These are phyloP conservation scores for Drosophila orena DNA, from an alignment of 1,140 invertebrate genomes.

Conservation along the genomic window DNA sequence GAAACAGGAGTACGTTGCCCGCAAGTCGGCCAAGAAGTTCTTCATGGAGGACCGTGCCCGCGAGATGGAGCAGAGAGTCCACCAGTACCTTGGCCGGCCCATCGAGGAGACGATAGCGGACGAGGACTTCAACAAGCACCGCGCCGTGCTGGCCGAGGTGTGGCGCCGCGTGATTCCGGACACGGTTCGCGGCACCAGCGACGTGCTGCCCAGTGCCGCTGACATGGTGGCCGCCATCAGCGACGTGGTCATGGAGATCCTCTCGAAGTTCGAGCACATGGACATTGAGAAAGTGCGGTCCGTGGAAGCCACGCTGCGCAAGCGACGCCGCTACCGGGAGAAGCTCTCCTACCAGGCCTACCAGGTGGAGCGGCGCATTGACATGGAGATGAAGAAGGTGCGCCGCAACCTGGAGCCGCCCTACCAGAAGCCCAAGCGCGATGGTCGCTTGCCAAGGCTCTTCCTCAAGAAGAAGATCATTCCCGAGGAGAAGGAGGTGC, in stretches of 20 bases:
- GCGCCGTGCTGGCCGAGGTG: slow-evolving; percentile 65
- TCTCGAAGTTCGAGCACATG: slow-evolving; percentile 68
- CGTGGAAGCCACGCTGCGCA: slow-evolving; percentile 55
- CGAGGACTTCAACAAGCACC: slow-evolving; percentile 55
- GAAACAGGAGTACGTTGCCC: slow-evolving; percentile 72
- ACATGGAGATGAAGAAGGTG: slow-evolving; percentile 76
- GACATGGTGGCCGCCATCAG: slow-evolving; percentile 79
- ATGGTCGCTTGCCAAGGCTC: slow-evolving; percentile 58
- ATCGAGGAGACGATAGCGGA: slow-evolving; percentile 62
- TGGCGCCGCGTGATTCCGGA: slow-evolving; percentile 70
- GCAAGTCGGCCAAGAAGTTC: slow-evolving; percentile 77
- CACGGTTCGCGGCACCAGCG: slow-evolving; percentile 62
- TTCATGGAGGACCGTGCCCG: slow-evolving; percentile 78
- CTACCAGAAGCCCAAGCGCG: slow-evolving; percentile 57
- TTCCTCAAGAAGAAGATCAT: slow-evolving; percentile 52
- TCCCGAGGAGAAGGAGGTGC: slow-evolving; percentile 27
- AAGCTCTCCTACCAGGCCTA: slow-evolving; percentile 72
- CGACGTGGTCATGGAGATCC: slow-evolving; percentile 64
- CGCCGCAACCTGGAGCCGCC: slow-evolving; percentile 74
- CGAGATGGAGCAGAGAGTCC: slow-evolving; percentile 58
- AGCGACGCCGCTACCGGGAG: slow-evolving; percentile 52
- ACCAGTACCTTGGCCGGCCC: slow-evolving; percentile 47
- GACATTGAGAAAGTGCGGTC: slow-evolving; percentile 53
- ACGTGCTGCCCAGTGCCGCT: slow-evolving; percentile 49
- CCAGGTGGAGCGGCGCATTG: slow-evolving; percentile 73